Conservation (phyloP, 2,888 invertebrate species). For the Agrypnus murinus region DNA sequence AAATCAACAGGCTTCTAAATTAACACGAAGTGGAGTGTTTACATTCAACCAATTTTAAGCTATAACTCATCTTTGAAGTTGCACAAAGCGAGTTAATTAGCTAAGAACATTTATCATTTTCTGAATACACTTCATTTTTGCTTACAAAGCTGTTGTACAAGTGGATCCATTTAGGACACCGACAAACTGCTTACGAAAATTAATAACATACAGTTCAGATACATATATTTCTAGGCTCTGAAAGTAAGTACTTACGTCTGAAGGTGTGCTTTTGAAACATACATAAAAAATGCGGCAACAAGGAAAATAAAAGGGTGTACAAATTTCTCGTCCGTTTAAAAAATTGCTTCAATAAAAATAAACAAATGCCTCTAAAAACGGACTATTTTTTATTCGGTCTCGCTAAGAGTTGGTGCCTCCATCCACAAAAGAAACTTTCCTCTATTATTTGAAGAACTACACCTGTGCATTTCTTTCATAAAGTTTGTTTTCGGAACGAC, state of each 20-base stretch:
- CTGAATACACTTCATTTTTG: conserved; percentile 42
- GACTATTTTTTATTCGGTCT: conserved; percentile 41
- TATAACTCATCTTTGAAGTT: conserved; percentile 52
- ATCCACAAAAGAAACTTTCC: conserved; percentile 39
- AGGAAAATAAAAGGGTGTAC: conserved; percentile 27
- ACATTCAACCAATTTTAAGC: conserved; percentile 50
- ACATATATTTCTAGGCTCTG: conserved; percentile 3
- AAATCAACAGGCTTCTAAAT: conserved; percentile 44
- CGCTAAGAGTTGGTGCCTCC: conserved; percentile 21
- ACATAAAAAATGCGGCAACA: conserved; percentile 27
- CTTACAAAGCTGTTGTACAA: conserved; percentile 32
- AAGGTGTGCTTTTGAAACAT: conserved; percentile 26
- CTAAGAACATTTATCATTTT: conserved; percentile 53
- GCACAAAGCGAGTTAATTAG: conserved; percentile 55
- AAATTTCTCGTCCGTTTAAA: conserved; percentile 39
- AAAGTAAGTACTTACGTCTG: conserved; percentile 25
- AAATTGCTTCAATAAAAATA: conserved; percentile 42
- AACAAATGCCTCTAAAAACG: conserved; percentile 37
- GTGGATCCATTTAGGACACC: conserved; percentile 32
- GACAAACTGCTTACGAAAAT: conserved; percentile 30
- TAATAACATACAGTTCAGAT: conserved; percentile 27
- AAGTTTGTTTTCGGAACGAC: conserved; percentile 45
- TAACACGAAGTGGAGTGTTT: conserved; percentile 50
- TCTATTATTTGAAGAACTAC: conserved; percentile 46
- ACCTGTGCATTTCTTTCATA: conserved; percentile 51